A percentile compares a stretch with the other conserved stretches of the same genome.
Conservation (phyloP, 2,888 invertebrate species). For the Eremobia ochroleuca region DNA sequence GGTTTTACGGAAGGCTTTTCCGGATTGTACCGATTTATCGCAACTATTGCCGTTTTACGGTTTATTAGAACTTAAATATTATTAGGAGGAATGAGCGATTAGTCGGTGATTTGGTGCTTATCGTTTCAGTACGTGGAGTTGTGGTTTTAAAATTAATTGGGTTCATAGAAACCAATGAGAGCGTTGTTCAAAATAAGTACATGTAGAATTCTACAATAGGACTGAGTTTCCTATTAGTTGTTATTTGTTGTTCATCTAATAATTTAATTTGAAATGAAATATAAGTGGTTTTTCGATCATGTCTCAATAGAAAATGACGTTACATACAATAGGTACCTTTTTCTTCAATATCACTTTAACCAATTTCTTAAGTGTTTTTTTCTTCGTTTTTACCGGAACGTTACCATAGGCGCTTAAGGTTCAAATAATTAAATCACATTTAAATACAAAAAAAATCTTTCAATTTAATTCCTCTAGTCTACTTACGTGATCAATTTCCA, state of each 20-base stretch:
- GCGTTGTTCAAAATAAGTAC: slow-evolving; percentile 3
- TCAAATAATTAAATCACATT: neutral
- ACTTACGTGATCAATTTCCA: slow-evolving; percentile 76
- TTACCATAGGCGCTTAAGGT: neutral
- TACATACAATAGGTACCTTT: slow-evolving; percentile 61
- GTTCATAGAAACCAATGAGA: slow-evolving; percentile 4
- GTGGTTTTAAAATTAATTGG: slow-evolving; percentile 21
- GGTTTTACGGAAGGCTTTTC: slow-evolving; percentile 63
- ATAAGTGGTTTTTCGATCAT: neutral
- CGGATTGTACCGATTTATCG: slow-evolving; percentile 71
- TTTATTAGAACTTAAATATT: slow-evolving; percentile 44
- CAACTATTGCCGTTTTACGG: slow-evolving; percentile 46
- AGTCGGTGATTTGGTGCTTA: slow-evolving; percentile 22
- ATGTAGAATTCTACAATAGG: neutral
- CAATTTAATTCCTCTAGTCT: slow-evolving; percentile 19
- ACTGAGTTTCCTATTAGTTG: neutral
- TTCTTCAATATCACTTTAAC: slow-evolving; percentile 53
- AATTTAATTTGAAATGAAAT: neutral
- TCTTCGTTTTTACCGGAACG: neutral
- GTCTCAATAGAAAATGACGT: neutral
- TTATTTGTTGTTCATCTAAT: neutral
- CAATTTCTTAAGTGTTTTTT: neutral
- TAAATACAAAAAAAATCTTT: too few species aligned
- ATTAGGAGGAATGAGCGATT: slow-evolving; percentile 22
- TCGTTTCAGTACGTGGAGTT: slow-evolving; percentile 7